A percentile compares a stretch with the other conserved stretches of the same genome.
These are phyloP conservation scores for Oncorhynchus mykiss DNA, from an alignment of 2,113 vertebrate genomes.

Conservation along the genomic window DNA sequence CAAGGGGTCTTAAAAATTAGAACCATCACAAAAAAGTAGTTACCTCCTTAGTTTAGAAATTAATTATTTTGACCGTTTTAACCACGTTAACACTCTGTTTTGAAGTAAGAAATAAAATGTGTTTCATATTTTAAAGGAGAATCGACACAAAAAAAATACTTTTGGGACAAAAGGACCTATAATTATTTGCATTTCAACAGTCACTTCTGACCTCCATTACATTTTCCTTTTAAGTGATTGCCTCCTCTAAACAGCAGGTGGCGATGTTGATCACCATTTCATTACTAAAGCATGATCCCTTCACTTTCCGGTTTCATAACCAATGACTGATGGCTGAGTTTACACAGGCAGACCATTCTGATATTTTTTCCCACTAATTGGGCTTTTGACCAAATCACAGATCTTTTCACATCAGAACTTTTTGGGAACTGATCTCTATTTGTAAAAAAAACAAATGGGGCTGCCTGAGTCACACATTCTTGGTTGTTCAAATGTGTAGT, in stretches of 20 bases:
- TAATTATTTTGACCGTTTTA: neutral
- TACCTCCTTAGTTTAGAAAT: neutral
- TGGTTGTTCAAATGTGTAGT: neutral
- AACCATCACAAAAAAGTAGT: no score
- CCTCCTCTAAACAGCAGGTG: conserved; percentile 49
- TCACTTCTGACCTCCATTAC: neutral
- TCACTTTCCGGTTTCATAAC: neutral
- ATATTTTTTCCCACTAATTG: no score
- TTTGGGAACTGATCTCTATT: no score
- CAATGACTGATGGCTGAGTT: no score
- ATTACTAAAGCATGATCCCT: neutral
- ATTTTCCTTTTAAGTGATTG: no score
- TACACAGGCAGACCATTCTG: conserved; percentile 2
- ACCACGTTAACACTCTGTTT: neutral
- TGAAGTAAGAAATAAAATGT: neutral
- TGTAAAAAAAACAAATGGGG: no score
- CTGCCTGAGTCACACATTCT: neutral
- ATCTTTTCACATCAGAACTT: no score
- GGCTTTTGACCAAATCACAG: no score
- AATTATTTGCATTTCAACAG: neutral
- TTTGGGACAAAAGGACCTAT: neutral
- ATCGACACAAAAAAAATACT: neutral
- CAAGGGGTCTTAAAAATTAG: no score
- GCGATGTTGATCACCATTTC: conserved; percentile 43
- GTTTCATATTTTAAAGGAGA: neutral